A percentile compares a stretch with the other conserved stretches of the same genome.
phyloP scores from a whole-genome alignment of 2,888 invertebrate genomes.

The Tyria jacobaeae region DNA sequence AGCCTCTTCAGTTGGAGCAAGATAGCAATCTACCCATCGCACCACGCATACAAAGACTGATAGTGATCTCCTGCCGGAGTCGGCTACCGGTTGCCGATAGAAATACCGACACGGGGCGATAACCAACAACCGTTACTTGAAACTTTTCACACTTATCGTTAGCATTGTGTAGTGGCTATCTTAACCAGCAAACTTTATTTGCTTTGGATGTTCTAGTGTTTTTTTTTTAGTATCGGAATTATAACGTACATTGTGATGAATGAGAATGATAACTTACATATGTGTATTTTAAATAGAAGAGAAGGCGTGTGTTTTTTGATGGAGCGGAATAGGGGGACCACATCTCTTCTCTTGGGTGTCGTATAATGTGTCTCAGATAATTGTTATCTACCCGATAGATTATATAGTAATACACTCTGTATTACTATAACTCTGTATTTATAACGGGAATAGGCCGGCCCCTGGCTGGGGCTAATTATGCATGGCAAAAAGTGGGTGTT shows the following conservation, averaged over 20 bases:
- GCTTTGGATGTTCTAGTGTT: constrained; percentile 11
- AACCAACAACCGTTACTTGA: constrained; percentile 32
- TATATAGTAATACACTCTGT: too few relatives aligned
- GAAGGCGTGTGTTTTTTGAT: too few relatives aligned
- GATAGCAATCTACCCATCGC: constrained; percentile 6
- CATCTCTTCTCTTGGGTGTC: too few relatives aligned
- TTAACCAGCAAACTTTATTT: constrained; percentile 12
- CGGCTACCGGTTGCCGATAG: background rate
- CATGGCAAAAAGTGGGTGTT: too few relatives aligned
- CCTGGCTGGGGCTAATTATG: too few relatives aligned
- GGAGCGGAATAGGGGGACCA: too few relatives aligned
- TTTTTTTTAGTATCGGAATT: constrained; percentile 9
- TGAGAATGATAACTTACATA: background rate
- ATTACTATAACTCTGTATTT: too few relatives aligned
- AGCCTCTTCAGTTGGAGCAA: background rate
- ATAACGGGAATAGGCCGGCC: too few relatives aligned
- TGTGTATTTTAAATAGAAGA: too few relatives aligned
- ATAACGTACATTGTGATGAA: constrained; percentile 5
- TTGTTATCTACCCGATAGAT: too few relatives aligned
- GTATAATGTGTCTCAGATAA: too few relatives aligned
- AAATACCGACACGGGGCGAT: background rate
- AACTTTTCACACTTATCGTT: constrained; percentile 41
- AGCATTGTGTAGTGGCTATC: constrained; percentile 13
- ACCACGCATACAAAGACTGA: constrained; percentile 21
- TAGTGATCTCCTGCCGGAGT: constrained; percentile 25